Evolutionary conservation across 1,140 invertebrate genomes (phyloP), one percentile per base, ranked within the genome.

Genomic region (Parasteatoda tepidariorum): DNA sequence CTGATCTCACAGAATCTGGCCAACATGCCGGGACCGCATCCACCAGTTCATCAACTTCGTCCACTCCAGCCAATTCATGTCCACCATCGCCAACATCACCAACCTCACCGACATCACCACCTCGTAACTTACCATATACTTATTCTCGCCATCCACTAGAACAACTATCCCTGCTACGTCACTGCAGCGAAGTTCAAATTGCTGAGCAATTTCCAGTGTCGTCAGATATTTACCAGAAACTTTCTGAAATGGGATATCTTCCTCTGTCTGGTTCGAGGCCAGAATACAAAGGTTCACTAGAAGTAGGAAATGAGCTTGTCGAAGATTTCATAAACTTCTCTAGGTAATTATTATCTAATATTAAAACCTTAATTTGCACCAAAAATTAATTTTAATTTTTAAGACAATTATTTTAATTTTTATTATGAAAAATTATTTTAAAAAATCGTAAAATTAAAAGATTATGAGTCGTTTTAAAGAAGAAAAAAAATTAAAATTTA

Each of bases 241-340:
- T 83, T 26, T 30, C 68, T 3, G 38, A 74, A 18, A 18, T 83
- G 33, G 81, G 61, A n/a, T 83, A 54, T 18, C 68, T 83, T 0
- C 30, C 81, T 2, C 30, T 30, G 1, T 61, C 81, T 2, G 81
- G 81, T 2, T 66, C 81, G 2, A 83, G 38, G 18, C 81, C 81
- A 2, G 81, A 83, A 41, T 83, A 83, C 62, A 83, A 83, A 57
- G 81, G 81, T 26, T 55, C 81, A 2, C 70, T 83, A 0, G 67
- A 83, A 78, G 41, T 83, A 4, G 87, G 88, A 70, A 90, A 88
- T 86, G 88, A 90, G 84, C 88, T 90, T 66, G 87, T 91, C 6
- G 88, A 90, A 64, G 87, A 88, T 57, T 88, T 90, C 83, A 87
- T 89, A 62, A 85, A 88, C 68, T 89, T 83, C 33, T 34, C 61